Percentiles rank a stretch among this genome's conserved stretches.
phyloP scores from a whole-genome alignment of 2,113 vertebrate genomes.

The Mustelus asterias region DNA sequence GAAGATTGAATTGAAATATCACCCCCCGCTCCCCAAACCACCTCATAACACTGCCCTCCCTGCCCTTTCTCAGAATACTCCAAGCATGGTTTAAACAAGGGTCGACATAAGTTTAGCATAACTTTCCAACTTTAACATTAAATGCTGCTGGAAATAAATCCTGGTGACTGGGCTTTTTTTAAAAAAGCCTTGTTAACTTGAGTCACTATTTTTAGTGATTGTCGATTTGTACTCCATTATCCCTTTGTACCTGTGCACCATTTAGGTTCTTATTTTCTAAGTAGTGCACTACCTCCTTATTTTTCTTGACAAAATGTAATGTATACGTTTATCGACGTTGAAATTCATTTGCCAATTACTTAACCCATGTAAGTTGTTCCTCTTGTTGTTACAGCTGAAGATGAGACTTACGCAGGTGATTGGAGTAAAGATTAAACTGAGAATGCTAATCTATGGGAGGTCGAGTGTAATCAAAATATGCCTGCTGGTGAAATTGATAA shows the following conservation, averaged over 20 bases:
- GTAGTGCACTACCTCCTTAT: neutral
- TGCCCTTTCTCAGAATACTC: neutral
- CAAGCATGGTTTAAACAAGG: neutral
- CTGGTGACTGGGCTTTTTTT: neutral
- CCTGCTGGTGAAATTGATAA: neutral
- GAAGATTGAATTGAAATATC: too few species aligned
- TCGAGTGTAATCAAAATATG: neutral
- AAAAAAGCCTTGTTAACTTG: neutral
- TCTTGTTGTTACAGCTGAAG: neutral
- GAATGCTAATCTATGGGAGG: neutral
- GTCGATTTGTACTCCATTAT: neutral
- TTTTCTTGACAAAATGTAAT: neutral
- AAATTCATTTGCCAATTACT: neutral
- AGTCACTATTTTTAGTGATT: neutral
- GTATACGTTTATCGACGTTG: neutral
- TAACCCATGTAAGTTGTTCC: neutral
- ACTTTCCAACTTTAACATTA: neutral
- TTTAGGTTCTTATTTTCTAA: neutral
- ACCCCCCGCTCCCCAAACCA: too few species aligned
- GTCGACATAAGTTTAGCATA: neutral
- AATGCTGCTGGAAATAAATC: neutral
- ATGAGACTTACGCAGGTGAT: neutral
- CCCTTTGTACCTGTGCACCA: neutral
- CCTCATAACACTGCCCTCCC: too few species aligned
- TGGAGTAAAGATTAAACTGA: neutral